A percentile compares a stretch with the other conserved stretches of the same genome.
Conservation (phyloP, 2,113 vertebrate genomes). For the Clarias batrachus region DNA sequence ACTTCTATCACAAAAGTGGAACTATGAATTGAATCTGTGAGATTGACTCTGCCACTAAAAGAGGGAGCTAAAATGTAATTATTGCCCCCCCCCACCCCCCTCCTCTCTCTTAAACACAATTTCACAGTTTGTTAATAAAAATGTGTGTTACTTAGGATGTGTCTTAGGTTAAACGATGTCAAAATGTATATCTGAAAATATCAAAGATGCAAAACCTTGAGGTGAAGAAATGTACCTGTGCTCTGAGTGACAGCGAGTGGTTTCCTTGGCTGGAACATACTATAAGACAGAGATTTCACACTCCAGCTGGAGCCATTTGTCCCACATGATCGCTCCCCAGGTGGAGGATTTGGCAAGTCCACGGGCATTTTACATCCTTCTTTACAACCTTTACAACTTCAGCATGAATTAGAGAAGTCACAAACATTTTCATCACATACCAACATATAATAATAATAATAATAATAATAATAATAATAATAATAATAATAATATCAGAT, state of each 20-base stretch:
- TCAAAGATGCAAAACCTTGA: neutral
- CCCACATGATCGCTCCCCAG: conserved; percentile 28
- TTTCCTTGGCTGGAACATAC: conserved; percentile 27
- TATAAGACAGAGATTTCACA: conserved; percentile 38
- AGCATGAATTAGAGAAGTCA: neutral
- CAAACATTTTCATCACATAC: neutral
- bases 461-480: neutral
- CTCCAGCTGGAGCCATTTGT: conserved; percentile 37
- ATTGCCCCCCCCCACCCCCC: neutral
- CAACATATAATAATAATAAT: neutral
- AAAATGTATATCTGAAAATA: neutral
- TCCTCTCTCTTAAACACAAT: neutral
- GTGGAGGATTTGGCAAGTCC: conserved; percentile 21
- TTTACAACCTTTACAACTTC: neutral
- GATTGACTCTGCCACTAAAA: neutral
- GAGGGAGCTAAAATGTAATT: neutral
- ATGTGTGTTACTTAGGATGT: neutral
- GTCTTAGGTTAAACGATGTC: neutral
- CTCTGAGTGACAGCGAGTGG: conserved; percentile 4
- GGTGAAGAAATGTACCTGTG: conserved; percentile 2
- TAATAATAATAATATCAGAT: neutral
- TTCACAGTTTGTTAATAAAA: neutral
- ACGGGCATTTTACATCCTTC: neutral
- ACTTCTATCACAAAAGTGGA: neutral
- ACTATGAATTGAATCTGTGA: neutral